phyloP scores from a whole-genome alignment of 2,888 invertebrate genomes.

The Dasysyrphus tricinctus region DNA sequence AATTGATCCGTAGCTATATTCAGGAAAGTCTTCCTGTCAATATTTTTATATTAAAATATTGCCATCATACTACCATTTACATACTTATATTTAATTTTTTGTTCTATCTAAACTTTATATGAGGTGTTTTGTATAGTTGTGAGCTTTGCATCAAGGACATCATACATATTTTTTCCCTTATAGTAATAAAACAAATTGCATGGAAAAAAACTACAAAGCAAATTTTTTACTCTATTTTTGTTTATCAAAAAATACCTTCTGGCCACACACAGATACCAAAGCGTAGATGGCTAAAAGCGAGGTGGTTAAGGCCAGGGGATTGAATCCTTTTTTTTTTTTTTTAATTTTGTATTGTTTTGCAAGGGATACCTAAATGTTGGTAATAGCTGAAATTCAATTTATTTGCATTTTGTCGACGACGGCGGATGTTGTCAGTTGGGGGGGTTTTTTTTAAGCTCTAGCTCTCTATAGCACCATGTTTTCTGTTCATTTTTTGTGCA shows the following conservation, averaged over 20 bases:
- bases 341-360: slow-evolving; percentile 6
- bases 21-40: slow-evolving; percentile 44
- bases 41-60: slow-evolving; percentile 60
- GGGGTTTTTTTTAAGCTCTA: background rate
- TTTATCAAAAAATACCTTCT: slow-evolving; percentile 31
- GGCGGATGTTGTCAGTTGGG: slow-evolving; percentile 31
- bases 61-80: slow-evolving; percentile 4
- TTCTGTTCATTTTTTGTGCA: slow-evolving; percentile 11
- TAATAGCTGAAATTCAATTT: slow-evolving; percentile 60
- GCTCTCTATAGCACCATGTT: background rate
- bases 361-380: slow-evolving; percentile 27
- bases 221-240: background rate
- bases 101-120: background rate
- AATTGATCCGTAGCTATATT: slow-evolving; percentile 56
- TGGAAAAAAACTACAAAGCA: slow-evolving; percentile 6
- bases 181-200: slow-evolving; percentile 43
- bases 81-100: slow-evolving; percentile 7
- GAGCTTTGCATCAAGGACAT: background rate
- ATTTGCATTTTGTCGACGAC: slow-evolving; percentile 30
- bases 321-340: slow-evolving; percentile 28
- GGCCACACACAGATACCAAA: background rate
- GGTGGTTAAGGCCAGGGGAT: background rate
- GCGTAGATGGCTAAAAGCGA: background rate
- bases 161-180: background rate
- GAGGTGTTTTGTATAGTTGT: background rate